A percentile compares a stretch with the other conserved stretches of the same genome.
Conservation (phyloP, 2,797 vertebrate species). For the Poeciliopsis gracilis region DNA sequence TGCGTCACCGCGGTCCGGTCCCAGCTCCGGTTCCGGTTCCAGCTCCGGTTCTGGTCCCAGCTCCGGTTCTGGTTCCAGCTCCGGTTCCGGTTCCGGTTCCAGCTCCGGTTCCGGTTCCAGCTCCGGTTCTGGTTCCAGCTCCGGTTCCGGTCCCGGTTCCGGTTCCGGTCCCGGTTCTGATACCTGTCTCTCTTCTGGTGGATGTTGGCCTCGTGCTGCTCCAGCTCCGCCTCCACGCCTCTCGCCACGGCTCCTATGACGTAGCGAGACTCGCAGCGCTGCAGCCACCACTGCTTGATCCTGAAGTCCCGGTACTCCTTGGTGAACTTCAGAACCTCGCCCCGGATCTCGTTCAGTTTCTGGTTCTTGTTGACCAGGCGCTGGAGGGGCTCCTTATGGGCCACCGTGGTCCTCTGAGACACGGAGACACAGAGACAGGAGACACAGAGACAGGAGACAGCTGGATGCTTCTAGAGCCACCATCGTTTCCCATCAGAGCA, state of each 20-base stretch:
- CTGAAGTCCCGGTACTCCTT: conserved; percentile 64
- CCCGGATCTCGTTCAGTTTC: conserved; percentile 58
- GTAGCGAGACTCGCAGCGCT: conserved; percentile 60
- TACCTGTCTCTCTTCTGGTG: conserved; percentile 85
- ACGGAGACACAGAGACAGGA: neutral
- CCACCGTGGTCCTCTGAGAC: conserved; percentile 38
- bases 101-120: neutral
- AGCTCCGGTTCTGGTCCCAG: too few species aligned
- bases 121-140: too few species aligned
- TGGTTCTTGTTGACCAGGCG: conserved; percentile 56
- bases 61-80: neutral
- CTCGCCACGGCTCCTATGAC: conserved; percentile 63
- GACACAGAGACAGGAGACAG: too few species aligned
- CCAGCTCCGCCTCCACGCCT: conserved; percentile 68
- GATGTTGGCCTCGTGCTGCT: conserved; percentile 64
- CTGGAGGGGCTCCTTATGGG: conserved; percentile 22
- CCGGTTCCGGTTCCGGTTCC: too few species aligned
- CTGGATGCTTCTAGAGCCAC: too few species aligned
- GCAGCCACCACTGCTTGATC: conserved; percentile 73
- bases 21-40: neutral
- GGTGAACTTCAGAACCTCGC: conserved; percentile 62
- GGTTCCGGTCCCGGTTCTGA: neutral
- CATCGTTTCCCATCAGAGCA: too few species aligned
- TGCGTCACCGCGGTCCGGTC: neutral
- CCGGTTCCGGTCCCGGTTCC: too few species aligned